These are phyloP conservation scores for Cathartes aura DNA, from an alignment of 2,113 vertebrate genomes.

Conservation along the genomic window DNA sequence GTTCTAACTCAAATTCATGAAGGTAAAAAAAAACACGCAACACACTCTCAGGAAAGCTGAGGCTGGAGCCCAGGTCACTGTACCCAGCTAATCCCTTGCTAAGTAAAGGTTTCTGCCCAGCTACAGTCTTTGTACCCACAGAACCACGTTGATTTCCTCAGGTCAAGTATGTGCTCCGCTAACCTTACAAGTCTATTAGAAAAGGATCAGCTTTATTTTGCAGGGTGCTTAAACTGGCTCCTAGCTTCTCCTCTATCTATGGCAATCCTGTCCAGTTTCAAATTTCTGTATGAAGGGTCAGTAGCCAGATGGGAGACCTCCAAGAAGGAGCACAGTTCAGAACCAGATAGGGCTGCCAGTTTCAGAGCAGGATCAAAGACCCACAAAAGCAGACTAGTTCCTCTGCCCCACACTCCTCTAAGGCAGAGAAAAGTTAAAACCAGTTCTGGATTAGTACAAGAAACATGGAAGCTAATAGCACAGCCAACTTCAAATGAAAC, in stretches of 20 bases:
- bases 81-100: neutral
- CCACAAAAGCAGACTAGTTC: neutral
- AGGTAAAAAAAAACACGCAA: neutral
- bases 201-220: neutral
- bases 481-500: neutral
- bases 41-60: neutral
- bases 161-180: neutral
- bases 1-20: neutral
- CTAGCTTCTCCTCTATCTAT: neutral
- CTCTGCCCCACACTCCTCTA: neutral
- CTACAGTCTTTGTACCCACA: neutral
- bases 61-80: neutral
- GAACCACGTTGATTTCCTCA: neutral
- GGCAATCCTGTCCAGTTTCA: fast-evolving
- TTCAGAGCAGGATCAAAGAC: neutral
- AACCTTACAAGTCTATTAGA: neutral
- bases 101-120: neutral
- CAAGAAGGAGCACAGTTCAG: neutral
- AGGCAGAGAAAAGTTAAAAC: neutral
- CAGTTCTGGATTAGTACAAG: neutral
- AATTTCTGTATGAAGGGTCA: neutral
- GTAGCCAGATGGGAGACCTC: neutral
- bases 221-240: neutral
- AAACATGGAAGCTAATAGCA: neutral
- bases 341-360: neutral